phyloP scores from a whole-genome alignment of 2,797 vertebrate genomes.

The Gobionotothen gibberifrons region DNA sequence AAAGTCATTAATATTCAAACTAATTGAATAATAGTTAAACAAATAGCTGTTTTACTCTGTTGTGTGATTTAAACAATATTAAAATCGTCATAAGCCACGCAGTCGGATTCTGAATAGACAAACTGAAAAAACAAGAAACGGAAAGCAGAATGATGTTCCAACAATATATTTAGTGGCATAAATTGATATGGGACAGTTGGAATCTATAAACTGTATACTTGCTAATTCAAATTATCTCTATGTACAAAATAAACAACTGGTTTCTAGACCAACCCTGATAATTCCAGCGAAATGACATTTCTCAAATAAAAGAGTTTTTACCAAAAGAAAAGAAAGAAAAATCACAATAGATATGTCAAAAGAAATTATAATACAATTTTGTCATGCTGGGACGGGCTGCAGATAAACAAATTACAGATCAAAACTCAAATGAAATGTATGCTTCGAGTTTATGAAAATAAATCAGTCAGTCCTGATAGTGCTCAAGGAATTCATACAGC shows the following conservation, averaged over 20 bases:
- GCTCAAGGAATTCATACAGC: conserved; percentile 26
- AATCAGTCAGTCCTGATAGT: conserved; percentile 26
- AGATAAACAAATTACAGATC: conserved; percentile 39
- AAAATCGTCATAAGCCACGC: not conserved
- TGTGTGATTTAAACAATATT: not conserved
- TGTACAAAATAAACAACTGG: conserved; percentile 76
- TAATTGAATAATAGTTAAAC: not conserved
- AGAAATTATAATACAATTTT: conserved; percentile 39
- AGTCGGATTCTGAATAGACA: not conserved
- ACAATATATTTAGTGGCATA: conserved; percentile 65
- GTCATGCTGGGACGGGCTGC: conserved; percentile 38
- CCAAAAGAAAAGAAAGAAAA: conserved; percentile 40
- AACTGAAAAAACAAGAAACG: conserved; percentile 15
- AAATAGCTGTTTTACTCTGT: not conserved
- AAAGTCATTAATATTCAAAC: not conserved
- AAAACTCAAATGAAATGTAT: conserved; percentile 44
- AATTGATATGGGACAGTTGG: conserved; percentile 52
- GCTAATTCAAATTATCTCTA: conserved; percentile 60
- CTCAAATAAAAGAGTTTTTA: conserved; percentile 36
- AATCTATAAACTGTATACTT: conserved; percentile 45
- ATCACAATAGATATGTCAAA: conserved; percentile 23
- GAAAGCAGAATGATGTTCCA: conserved; percentile 37
- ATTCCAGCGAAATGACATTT: conserved; percentile 50
- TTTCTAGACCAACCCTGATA: conserved; percentile 51
- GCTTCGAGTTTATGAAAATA: conserved; percentile 41